Evolutionary conservation across 2,888 invertebrate species (phyloP).

Genomic region (Sturmia bella): DNA sequence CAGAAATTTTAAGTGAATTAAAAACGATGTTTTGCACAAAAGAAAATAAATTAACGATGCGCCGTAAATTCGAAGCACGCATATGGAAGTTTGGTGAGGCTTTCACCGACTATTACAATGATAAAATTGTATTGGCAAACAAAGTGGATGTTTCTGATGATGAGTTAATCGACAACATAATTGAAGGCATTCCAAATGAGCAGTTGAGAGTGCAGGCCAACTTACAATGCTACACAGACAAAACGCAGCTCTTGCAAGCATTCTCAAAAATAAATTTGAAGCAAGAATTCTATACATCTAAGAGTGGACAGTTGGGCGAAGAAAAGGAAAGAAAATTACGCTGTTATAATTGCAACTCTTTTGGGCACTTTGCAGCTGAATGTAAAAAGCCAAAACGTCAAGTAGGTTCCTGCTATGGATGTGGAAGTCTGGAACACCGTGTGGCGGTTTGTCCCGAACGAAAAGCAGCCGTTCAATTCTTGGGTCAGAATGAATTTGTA

Average conservation of each 20-base stretch:
- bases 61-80: slow-evolving; percentile 52
- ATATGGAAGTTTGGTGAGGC: slow-evolving; percentile 50
- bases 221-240: slow-evolving; percentile 54
- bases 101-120: slow-evolving; percentile 54
- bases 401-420: slow-evolving; percentile 58
- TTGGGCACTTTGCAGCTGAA: slow-evolving; percentile 55
- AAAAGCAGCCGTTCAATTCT: not conserved
- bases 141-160: slow-evolving; percentile 46
- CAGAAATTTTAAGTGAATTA: too few relatives aligned
- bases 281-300: not conserved
- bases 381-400: slow-evolving; percentile 56
- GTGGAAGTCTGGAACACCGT: slow-evolving; percentile 50
- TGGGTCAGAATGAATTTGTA: slow-evolving; percentile 37
- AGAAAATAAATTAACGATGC: slow-evolving; percentile 24
- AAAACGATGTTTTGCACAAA: not conserved
- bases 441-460: slow-evolving; percentile 45
- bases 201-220: slow-evolving; percentile 51
- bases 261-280: slow-evolving; percentile 30
- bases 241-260: slow-evolving; percentile 46
- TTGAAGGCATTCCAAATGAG: slow-evolving; percentile 63
- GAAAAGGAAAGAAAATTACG: slow-evolving; percentile 1
- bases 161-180: slow-evolving; percentile 50
- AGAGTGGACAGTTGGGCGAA: not conserved
- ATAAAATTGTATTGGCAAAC: slow-evolving; percentile 56
- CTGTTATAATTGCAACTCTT: slow-evolving; percentile 58